Conservation (phyloP, 1,140 invertebrate species). For the Vollenhovia emeryi region DNA sequence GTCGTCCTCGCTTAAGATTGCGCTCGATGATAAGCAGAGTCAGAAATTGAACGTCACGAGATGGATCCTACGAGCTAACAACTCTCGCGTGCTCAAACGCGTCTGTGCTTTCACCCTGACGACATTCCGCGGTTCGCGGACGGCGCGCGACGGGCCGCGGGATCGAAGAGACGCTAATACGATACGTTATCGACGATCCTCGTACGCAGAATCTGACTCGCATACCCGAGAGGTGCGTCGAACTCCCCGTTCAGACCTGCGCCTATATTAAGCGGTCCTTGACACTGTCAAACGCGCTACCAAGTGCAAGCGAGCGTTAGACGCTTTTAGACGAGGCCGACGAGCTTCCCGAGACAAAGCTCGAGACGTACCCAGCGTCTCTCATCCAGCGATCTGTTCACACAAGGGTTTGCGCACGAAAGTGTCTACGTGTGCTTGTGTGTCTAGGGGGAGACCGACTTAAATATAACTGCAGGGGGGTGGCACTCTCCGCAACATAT, state of each 20-base stretch:
- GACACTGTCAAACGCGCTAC: conserved; percentile 67
- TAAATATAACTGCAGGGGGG: conserved; percentile 78
- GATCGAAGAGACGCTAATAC: conserved; percentile 29
- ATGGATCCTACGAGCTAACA: neutral
- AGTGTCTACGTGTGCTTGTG: neutral
- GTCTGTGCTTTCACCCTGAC: neutral
- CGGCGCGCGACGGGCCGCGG: no score
- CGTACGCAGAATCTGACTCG: conserved; percentile 42
- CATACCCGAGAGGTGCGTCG: conserved; percentile 54
- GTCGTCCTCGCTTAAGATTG: neutral
- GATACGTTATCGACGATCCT: conserved; percentile 8
- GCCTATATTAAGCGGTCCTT: conserved; percentile 75
- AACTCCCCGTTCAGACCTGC: conserved; percentile 49
- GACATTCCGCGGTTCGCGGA: neutral
- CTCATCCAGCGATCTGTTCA: conserved; percentile 51
- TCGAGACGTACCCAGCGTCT: conserved; percentile 62
- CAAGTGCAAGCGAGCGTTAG: conserved; percentile 50
- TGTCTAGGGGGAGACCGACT: conserved; percentile 61
- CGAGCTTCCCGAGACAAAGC: conserved; percentile 68
- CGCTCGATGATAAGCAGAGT: neutral
- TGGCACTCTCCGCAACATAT: conserved; percentile 57
- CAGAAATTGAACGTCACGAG: neutral
- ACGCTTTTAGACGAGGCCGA: conserved; percentile 64
- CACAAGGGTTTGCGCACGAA: neutral
- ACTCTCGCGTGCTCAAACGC: neutral